A percentile compares a stretch with the other conserved stretches of the same genome.
These are phyloP conservation scores for Callimorpha dominula DNA, from an alignment of 2,888 invertebrate species.

Conservation along the genomic window DNA sequence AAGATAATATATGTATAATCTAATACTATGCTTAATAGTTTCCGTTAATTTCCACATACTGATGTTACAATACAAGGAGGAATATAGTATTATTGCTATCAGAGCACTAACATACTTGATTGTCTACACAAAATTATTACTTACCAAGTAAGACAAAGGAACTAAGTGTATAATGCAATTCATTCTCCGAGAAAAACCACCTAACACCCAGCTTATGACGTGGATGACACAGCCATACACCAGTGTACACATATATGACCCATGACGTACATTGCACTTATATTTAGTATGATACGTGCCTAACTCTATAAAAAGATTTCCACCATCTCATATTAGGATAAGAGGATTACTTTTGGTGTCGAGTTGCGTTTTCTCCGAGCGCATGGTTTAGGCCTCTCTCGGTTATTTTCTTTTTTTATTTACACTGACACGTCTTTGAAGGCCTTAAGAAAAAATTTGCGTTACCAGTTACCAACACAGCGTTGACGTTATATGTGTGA, in stretches of 20 bases:
- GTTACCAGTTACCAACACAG: constrained; percentile 33
- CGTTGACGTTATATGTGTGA: background rate
- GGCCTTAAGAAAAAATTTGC: constrained; percentile 35
- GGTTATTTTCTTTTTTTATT: constrained; percentile 48
- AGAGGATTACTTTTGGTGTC: constrained; percentile 73
- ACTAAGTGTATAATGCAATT: constrained; percentile 3
- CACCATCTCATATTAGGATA: constrained; percentile 72
- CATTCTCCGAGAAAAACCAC: constrained; percentile 1
- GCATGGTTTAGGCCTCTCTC: constrained; percentile 43
- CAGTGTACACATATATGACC: constrained; percentile 26
- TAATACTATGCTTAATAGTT: too few species aligned
- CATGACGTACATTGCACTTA: constrained; percentile 40
- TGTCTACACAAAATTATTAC: background rate
- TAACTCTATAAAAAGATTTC: constrained; percentile 66
- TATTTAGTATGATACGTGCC: constrained; percentile 38
- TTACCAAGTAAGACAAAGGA: background rate
- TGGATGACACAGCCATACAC: constrained; percentile 26
- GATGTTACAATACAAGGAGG: background rate
- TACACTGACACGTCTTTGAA: constrained; percentile 45
- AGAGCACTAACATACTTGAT: background rate
- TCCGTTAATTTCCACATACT: too few species aligned
- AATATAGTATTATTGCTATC: background rate
- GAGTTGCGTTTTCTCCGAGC: constrained; percentile 50
- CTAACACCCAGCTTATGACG: constrained; percentile 21
- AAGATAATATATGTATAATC: too few species aligned